A percentile compares a stretch with the other conserved stretches of the same genome.
Evolutionary conservation across 2,888 invertebrate species (phyloP).

Genomic region (Cephus runcator): DNA sequence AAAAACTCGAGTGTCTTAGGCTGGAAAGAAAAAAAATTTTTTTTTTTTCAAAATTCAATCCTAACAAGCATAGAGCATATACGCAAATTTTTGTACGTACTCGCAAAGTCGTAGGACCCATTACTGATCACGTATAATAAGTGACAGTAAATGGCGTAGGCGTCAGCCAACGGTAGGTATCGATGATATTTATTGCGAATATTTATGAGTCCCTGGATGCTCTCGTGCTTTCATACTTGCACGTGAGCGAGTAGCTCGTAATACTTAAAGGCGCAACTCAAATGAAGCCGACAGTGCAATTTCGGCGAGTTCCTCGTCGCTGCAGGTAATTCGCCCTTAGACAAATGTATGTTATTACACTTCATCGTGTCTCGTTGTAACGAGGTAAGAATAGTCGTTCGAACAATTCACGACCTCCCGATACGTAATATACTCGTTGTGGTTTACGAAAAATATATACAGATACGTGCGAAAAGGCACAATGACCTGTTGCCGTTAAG

Average conservation of each 20-base stretch:
- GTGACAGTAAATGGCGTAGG: constrained; percentile 35
- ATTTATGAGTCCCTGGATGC: constrained; percentile 42
- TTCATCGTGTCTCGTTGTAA: background rate
- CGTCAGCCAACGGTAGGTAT: constrained; percentile 42
- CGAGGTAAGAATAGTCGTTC: background rate
- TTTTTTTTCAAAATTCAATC: background rate
- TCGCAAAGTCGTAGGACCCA: background rate
- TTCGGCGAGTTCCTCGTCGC: constrained; percentile 9
- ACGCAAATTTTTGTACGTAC: background rate
- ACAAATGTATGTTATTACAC: background rate
- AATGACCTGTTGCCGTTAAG: background rate
- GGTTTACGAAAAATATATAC: background rate
- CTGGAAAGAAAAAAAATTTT: background rate
- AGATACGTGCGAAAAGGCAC: background rate
- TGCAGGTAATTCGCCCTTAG: background rate
- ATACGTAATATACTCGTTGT: background rate
- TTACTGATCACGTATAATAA: background rate
- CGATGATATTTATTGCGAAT: constrained; percentile 44
- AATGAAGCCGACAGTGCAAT: constrained; percentile 19
- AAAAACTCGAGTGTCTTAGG: too few species aligned
- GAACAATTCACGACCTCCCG: background rate
- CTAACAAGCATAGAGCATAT: background rate
- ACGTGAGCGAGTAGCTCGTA: constrained; percentile 6
- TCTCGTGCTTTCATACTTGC: constrained; percentile 11
- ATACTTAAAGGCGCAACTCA: constrained; percentile 7